These are phyloP conservation scores for Pseudomugil gertrudae DNA, from an alignment of 2,797 vertebrate species.

Conservation along the genomic window DNA sequence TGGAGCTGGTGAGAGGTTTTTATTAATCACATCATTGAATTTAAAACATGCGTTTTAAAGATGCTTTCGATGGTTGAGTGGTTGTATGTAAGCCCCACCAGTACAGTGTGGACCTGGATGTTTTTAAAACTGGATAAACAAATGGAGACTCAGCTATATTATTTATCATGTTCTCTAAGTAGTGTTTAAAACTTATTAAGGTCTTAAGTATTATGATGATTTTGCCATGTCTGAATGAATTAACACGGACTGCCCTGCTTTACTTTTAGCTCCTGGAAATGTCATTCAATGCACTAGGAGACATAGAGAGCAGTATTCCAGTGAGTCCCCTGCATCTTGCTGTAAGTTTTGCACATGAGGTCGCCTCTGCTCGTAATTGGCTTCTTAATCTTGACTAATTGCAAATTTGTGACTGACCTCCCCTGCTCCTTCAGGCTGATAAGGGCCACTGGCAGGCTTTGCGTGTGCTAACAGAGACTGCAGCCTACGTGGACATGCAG, in stretches of 20 bases:
- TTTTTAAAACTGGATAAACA: too few relatives aligned
- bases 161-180: not conserved
- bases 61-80: not conserved
- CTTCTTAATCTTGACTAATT: conserved; percentile 6
- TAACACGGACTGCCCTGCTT: conserved; percentile 5
- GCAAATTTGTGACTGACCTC: conserved; percentile 19
- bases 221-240: not conserved
- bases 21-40: not conserved
- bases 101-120: too few relatives aligned
- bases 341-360: conserved; percentile 82
- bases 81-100: too few relatives aligned
- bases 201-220: not conserved
- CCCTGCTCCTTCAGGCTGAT: conserved; percentile 84
- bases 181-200: not conserved
- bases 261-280: conserved; percentile 93
- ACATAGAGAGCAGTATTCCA: conserved; percentile 94
- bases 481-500: conserved; percentile 94
- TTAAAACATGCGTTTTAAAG: too few relatives aligned
- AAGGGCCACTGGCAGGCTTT: conserved; percentile 96
- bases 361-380: not conserved
- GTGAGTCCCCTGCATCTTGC: conserved; percentile 98
- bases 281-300: conserved; percentile 98
- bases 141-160: too few relatives aligned
- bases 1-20: conserved; percentile 87
- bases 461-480: conserved; percentile 92